These are phyloP conservation scores for Scaeva pyrastri DNA, from an alignment of 2,888 invertebrate species.

Conservation along the genomic window DNA sequence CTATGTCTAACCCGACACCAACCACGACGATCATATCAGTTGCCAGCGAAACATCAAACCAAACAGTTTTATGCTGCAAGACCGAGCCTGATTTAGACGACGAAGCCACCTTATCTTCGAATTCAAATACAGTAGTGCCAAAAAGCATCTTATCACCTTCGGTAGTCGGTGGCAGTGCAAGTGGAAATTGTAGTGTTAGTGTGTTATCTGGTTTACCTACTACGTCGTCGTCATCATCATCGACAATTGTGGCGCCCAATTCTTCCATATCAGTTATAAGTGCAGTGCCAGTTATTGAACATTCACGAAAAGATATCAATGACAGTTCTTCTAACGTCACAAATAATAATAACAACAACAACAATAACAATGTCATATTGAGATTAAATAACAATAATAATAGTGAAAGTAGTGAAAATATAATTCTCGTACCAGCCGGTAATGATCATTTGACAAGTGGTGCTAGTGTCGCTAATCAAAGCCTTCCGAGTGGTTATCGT, in stretches of 20 bases:
- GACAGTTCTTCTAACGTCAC: slow-evolving; percentile 64
- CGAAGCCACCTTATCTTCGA: slow-evolving; percentile 46
- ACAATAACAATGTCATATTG: slow-evolving; percentile 54
- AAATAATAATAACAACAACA: slow-evolving; percentile 21
- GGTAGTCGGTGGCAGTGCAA: background rate
- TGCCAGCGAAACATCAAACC: slow-evolving; percentile 82
- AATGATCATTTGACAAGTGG: slow-evolving; percentile 47
- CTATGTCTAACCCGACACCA: slow-evolving; percentile 79
- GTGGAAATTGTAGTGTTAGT: slow-evolving; percentile 41
- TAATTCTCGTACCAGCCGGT: slow-evolving; percentile 68
- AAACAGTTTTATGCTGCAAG: slow-evolving; percentile 79
- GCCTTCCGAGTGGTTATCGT: slow-evolving; percentile 81
- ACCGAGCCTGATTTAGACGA: slow-evolving; percentile 67
- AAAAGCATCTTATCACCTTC: slow-evolving; percentile 69
- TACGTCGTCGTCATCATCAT: background rate
- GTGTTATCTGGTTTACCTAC: slow-evolving; percentile 55
- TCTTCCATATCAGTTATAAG: slow-evolving; percentile 67
- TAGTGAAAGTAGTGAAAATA: slow-evolving; percentile 69
- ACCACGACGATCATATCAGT: slow-evolving; percentile 82
- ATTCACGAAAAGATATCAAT: slow-evolving; percentile 69
- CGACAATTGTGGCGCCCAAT: slow-evolving; percentile 46
- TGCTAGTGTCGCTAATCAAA: slow-evolving; percentile 45
- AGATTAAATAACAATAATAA: slow-evolving; percentile 70
- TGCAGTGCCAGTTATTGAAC: slow-evolving; percentile 73
- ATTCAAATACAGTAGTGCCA: slow-evolving; percentile 63